Evolutionary conservation across 1,140 invertebrate species (phyloP).

Genomic region (Stegodyphus dumicola): DNA sequence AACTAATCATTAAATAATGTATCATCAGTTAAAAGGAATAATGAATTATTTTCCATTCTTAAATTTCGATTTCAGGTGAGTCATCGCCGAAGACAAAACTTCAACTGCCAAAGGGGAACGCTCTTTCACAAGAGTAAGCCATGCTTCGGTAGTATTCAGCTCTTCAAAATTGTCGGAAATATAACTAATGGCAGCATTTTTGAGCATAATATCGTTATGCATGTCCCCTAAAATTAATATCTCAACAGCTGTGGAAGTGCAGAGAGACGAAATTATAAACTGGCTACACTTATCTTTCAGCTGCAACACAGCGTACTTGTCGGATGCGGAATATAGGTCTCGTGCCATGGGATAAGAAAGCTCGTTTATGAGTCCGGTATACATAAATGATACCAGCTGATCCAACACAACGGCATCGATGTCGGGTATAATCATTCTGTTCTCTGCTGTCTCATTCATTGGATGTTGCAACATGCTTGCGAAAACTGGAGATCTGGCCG

Average conservation of each 20-base stretch:
- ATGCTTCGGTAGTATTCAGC: not conserved
- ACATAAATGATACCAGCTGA: not conserved
- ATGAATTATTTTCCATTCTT: not conserved
- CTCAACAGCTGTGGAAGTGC: not conserved
- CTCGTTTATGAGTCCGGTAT: not conserved
- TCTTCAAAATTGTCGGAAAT: not conserved
- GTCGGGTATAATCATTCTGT: slow-evolving; percentile 10
- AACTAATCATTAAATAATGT: not conserved
- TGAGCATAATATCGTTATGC: not conserved
- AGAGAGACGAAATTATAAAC: not conserved
- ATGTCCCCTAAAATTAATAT: not conserved
- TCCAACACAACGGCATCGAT: not conserved
- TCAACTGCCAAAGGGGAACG: not conserved
- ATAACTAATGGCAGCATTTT: not conserved
- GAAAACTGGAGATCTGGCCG: slow-evolving; percentile 67
- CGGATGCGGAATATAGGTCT: not conserved
- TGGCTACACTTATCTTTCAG: not conserved
- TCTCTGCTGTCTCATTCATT: slow-evolving; percentile 52
- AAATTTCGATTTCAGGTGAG: not conserved
- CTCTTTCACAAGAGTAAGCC: not conserved
- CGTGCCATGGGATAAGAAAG: not conserved
- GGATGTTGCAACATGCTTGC: slow-evolving; percentile 66
- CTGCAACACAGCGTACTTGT: not conserved
- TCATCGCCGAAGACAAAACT: not conserved
- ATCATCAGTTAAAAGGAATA: not conserved